Evolutionary conservation across 2,113 vertebrate species (phyloP).

Genomic region (Dipodomys stephensi): DNA sequence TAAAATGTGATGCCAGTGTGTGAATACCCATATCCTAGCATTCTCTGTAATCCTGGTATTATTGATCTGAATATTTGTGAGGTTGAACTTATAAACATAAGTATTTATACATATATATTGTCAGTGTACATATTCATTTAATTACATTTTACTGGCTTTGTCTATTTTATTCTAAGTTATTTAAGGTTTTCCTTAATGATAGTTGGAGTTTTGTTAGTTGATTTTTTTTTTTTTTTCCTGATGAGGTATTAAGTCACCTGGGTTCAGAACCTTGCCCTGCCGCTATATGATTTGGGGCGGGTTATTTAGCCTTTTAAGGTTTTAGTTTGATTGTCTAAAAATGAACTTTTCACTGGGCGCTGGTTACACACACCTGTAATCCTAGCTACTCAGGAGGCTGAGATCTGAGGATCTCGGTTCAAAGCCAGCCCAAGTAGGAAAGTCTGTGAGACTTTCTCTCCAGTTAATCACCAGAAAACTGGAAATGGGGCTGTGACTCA

Average conservation of each 20-base stretch:
- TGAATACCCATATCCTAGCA: not conserved
- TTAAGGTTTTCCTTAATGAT: not conserved
- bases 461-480: no score
- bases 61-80: conserved; percentile 14
- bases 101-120: not conserved
- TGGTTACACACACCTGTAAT: no score
- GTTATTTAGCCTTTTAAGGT: not conserved
- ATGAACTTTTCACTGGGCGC: not conserved
- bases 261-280: not conserved
- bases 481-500: no score
- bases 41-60: not conserved
- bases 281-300: not conserved
- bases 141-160: not conserved
- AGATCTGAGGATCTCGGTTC: no score
- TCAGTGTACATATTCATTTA: not conserved
- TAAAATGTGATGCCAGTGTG: not conserved
- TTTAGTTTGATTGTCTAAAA: not conserved
- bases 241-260: not conserved
- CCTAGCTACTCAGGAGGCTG: no score
- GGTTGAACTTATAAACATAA: not conserved
- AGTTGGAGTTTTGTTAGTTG: not conserved
- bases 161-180: not conserved
- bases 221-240: not conserved
- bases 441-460: no score
- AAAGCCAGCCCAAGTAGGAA: no score